phyloP scores from a whole-genome alignment of 1,140 invertebrate species.

The Lethrus apterus region DNA sequence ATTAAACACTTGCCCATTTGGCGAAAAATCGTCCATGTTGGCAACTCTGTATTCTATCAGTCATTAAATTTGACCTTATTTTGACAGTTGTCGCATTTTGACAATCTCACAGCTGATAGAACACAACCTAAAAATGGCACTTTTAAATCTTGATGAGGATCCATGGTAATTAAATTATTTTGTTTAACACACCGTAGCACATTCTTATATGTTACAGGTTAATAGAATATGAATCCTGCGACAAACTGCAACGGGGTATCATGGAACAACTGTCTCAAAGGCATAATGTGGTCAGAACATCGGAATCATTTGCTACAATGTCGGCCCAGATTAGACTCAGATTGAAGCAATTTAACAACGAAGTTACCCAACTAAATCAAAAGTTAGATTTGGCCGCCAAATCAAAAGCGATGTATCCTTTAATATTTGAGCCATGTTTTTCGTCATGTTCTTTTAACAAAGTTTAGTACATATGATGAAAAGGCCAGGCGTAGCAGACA shows the following conservation, averaged over 20 bases:
- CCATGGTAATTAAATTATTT: conserved; percentile 29
- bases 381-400: conserved; percentile 48
- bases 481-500: conserved; percentile 51
- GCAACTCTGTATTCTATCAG: too few species aligned
- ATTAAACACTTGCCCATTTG: too few species aligned
- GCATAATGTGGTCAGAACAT: conserved; percentile 45
- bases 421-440: background rate
- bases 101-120: too few species aligned
- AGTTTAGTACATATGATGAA: conserved; percentile 53
- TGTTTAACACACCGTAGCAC: conserved; percentile 8
- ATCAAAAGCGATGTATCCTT: conserved; percentile 49
- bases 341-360: conserved; percentile 53
- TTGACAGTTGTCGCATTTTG: too few species aligned
- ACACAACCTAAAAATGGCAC: too few species aligned
- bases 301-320: conserved; percentile 47
- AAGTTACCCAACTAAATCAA: conserved; percentile 52
- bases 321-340: conserved; percentile 52
- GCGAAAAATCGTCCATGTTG: too few species aligned
- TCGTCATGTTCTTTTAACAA: conserved; percentile 5
- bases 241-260: conserved; percentile 55
- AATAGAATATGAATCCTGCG: conserved; percentile 57
- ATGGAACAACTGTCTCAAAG: conserved; percentile 52
- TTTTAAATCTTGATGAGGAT: conserved; percentile 35
- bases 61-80: too few species aligned
- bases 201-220: conserved; percentile 44